Evolutionary conservation across 2,797 vertebrate species (phyloP).

Genomic region (Sebastiscus tertius): DNA sequence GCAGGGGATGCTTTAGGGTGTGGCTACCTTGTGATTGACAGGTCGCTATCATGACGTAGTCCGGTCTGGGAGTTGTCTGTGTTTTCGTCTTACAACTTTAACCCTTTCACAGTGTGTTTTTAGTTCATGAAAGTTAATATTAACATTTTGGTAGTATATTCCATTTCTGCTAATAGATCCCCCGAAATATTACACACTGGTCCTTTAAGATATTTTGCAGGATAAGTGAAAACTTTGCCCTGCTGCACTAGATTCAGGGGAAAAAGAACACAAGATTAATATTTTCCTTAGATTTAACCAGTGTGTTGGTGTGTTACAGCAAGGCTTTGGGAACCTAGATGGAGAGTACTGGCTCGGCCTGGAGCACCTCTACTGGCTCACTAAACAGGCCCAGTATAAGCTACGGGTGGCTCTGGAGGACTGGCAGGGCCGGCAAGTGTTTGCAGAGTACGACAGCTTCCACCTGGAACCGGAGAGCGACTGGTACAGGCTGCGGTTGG

Average conservation of each 20-base stretch:
- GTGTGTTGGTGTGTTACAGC: constrained; percentile 69
- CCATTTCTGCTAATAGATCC: no score
- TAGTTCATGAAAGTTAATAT: no score
- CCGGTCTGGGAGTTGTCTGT: no score
- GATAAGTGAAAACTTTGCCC: background rate
- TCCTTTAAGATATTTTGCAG: background rate
- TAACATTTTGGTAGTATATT: no score
- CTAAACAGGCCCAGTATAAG: constrained; percentile 85
- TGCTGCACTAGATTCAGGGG: background rate
- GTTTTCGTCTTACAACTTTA: no score
- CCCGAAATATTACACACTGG: no score
- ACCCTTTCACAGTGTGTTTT: no score
- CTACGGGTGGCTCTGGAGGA: constrained; percentile 89
- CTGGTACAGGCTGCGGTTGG: constrained; percentile 89
- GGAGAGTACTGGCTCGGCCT: constrained; percentile 94
- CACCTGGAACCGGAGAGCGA: constrained; percentile 88
- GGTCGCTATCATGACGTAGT: no score
- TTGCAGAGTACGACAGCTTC: constrained; percentile 89
- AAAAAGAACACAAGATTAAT: background rate
- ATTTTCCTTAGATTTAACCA: background rate
- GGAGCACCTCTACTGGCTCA: constrained; percentile 89
- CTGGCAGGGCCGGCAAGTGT: constrained; percentile 88
- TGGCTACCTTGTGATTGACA: no score
- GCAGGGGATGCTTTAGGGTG: no score
- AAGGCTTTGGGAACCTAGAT: constrained; percentile 91